These are phyloP conservation scores for Chelonoidis abingdonii DNA, from an alignment of 2,113 vertebrate genomes.

Conservation along the genomic window DNA sequence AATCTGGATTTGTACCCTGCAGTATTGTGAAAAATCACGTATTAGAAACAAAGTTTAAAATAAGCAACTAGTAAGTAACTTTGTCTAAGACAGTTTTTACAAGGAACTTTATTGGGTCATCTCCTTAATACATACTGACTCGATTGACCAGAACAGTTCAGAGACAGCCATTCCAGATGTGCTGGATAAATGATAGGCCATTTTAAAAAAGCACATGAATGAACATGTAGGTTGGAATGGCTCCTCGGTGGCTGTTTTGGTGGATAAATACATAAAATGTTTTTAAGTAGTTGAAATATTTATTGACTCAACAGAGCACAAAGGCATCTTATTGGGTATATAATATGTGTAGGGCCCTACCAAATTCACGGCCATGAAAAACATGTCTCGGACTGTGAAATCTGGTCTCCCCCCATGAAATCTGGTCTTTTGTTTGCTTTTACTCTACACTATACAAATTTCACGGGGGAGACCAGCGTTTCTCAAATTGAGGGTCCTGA, in stretches of 20 bases:
- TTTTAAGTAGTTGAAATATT: conserved; percentile 47
- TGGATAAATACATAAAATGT: conserved; percentile 46
- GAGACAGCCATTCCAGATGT: conserved; percentile 41
- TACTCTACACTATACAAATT: too few species aligned
- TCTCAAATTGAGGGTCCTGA: too few species aligned
- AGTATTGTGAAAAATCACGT: neutral
- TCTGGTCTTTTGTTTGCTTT: too few species aligned
- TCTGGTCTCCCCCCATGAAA: too few species aligned
- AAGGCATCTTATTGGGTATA: neutral
- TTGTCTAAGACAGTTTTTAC: conserved; percentile 3
- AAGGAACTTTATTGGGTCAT: conserved; percentile 8
- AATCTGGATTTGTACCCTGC: neutral
- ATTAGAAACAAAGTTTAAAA: neutral
- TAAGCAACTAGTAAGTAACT: conserved; percentile 6
- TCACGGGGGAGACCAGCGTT: too few species aligned
- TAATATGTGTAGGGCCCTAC: neutral
- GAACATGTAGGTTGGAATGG: conserved; percentile 36
- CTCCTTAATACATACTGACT: conserved; percentile 46
- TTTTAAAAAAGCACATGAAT: conserved; percentile 34
- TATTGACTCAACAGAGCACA: neutral
- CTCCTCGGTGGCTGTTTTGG: conserved; percentile 18
- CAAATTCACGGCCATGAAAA: too few species aligned
- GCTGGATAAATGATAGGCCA: conserved; percentile 51
- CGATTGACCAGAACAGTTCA: conserved; percentile 45
- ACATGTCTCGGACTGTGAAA: too few species aligned